Evolutionary conservation across 2,797 vertebrate genomes (phyloP).

Genomic region (Harpagifer antarcticus): DNA sequence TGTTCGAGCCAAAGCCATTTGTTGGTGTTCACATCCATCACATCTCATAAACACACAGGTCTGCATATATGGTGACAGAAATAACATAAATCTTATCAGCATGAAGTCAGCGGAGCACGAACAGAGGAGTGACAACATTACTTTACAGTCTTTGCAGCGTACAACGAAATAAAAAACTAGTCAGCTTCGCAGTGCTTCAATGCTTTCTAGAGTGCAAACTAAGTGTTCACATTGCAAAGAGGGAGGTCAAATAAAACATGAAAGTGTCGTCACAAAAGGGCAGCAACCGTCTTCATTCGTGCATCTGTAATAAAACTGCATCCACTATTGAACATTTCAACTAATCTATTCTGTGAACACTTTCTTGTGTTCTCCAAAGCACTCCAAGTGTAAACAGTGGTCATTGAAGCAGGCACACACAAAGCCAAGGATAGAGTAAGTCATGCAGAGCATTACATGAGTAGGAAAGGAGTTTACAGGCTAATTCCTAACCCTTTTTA

Average conservation of each 20-base stretch:
- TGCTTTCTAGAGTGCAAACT: constrained; percentile 36
- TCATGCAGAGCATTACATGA: constrained; percentile 80
- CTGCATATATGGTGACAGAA: constrained; percentile 36
- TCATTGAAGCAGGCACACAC: constrained; percentile 79
- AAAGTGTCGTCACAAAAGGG: constrained; percentile 38
- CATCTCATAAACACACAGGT: constrained; percentile 19
- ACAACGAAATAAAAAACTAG: constrained; percentile 37
- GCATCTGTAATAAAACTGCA: constrained; percentile 34
- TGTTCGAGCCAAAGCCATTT: constrained; percentile 11
- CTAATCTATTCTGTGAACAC: constrained; percentile 39
- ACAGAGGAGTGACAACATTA: constrained; percentile 21
- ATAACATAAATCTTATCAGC: constrained; percentile 11
- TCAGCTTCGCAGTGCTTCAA: constrained; percentile 46
- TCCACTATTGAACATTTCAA: constrained; percentile 40
- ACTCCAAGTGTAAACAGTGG: constrained; percentile 80
- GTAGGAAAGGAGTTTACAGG: constrained; percentile 57
- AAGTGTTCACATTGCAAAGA: constrained; percentile 41
- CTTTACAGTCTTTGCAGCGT: constrained; percentile 26
- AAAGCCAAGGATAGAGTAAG: constrained; percentile 75
- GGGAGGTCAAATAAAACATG: constrained; percentile 26
- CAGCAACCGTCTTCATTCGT: constrained; percentile 50
- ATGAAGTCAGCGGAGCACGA: constrained; percentile 29
- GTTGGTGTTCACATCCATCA: constrained; percentile 41
- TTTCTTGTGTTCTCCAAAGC: constrained; percentile 51
- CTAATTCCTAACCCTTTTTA: constrained; percentile 32